These are phyloP conservation scores for Arenicola marina DNA, from an alignment of 2,888 invertebrate species.

Conservation along the genomic window DNA sequence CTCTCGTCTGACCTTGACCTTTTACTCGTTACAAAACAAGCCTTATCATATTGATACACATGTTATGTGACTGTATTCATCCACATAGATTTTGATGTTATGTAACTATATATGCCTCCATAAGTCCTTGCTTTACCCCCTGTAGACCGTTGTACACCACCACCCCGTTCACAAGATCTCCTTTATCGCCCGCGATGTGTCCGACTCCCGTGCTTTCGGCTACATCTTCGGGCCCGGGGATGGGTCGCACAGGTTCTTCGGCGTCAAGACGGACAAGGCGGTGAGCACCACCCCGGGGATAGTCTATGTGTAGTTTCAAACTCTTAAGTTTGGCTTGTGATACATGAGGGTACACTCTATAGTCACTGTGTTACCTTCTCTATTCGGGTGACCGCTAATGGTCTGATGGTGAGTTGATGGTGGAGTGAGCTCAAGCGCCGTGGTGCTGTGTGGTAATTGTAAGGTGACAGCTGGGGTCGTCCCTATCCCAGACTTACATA, in stretches of 20 bases:
- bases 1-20: no score
- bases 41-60: no score
- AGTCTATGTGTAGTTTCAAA: background rate
- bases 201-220: slow-evolving; percentile 96
- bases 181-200: slow-evolving; percentile 97
- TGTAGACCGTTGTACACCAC: slow-evolving; percentile 88
- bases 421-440: no score
- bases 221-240: slow-evolving; percentile 97
- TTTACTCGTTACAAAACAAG: no score
- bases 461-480: no score
- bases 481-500: no score
- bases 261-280: slow-evolving; percentile 98
- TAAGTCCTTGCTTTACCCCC: background rate
- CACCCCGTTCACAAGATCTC: slow-evolving; percentile 99
- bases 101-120: no score
- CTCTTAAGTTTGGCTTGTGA: no score
- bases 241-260: slow-evolving; percentile 91
- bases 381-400: background rate
- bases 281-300: slow-evolving; percentile 63
- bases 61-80: no score
- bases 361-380: background rate
- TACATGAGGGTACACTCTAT: background rate
- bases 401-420: no score
- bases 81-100: no score
- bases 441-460: no score